Evolutionary conservation across 2,888 invertebrate genomes (phyloP).

Genomic region (Epistrophe grossulariae): DNA sequence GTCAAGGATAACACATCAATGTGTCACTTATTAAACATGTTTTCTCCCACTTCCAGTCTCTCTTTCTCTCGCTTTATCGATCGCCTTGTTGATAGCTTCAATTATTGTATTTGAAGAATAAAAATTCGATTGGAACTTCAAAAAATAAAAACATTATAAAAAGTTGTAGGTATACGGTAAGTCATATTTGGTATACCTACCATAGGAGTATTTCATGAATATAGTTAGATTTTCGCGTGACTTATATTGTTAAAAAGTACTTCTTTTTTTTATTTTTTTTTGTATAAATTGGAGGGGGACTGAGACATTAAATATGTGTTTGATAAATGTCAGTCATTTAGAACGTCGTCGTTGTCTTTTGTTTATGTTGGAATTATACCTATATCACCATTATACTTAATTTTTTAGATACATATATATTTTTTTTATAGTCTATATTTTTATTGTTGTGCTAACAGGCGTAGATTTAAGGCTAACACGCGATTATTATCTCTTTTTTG

Average conservation of each 20-base stretch:
- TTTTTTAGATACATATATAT: constrained; percentile 43
- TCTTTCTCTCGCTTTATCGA: not conserved
- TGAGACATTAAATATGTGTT: constrained; percentile 60
- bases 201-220: not conserved
- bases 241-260: constrained; percentile 38
- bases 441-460: constrained; percentile 45
- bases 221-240: constrained; percentile 62
- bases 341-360: constrained; percentile 21
- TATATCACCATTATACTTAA: constrained; percentile 64
- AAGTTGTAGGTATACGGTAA: not conserved
- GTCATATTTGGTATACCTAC: not conserved
- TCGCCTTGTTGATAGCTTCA: constrained; percentile 54
- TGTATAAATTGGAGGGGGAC: not conserved
- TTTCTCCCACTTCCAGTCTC: no score
- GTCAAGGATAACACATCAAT: constrained; percentile 61
- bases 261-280: not conserved
- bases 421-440: constrained; percentile 3
- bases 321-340: constrained; percentile 68
- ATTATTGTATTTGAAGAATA: constrained; percentile 48
- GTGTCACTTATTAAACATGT: constrained; percentile 31
- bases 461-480: constrained; percentile 64
- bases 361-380: not conserved
- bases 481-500: constrained; percentile 53
- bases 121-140: constrained; percentile 30
- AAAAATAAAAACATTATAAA: constrained; percentile 36